phyloP scores from a whole-genome alignment of 2,797 vertebrate species.

The Schizopygopsis malacanthus region DNA sequence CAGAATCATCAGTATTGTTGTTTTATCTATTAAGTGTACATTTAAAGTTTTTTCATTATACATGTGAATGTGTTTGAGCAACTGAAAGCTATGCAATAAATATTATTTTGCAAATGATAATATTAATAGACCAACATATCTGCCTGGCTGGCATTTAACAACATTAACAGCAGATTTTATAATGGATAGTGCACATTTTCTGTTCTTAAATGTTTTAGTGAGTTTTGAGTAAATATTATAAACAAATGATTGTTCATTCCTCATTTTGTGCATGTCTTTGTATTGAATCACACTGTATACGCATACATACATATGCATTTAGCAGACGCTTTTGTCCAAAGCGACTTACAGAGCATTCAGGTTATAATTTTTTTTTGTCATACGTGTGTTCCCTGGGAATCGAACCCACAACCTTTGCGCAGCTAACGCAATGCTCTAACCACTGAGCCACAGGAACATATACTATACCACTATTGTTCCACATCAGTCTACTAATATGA shows the following conservation, averaged over 20 bases:
- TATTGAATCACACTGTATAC: neutral
- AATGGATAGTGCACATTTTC: neutral
- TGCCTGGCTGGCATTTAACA: neutral
- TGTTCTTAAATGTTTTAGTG: neutral
- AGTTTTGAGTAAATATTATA: neutral
- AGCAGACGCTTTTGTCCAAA: no score
- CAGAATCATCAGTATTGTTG: neutral
- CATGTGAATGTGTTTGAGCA: neutral
- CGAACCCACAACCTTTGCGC: no score
- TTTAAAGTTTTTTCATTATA: neutral
- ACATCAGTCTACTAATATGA: neutral
- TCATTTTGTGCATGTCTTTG: neutral
- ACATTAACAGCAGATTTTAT: neutral
- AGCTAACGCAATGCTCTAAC: no score
- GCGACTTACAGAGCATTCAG: no score
- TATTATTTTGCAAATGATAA: neutral
- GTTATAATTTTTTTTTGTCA: no score
- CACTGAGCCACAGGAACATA: neutral
- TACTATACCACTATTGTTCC: neutral
- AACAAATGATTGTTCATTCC: neutral
- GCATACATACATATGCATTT: neutral
- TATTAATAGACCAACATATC: neutral
- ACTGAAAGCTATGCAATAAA: constrained; percentile 8
- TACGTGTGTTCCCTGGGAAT: no score
- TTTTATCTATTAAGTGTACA: neutral